Conservation (phyloP, 2,113 vertebrate genomes). For the mouse (Mus musculus) region GRCm39 chr8:62427001-62427500, state of each 20-base stretch:
- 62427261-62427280: neutral
- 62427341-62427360: neutral
- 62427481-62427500: neutral
- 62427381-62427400: neutral
- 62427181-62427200: constrained; percentile 86
- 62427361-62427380: neutral
- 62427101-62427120: constrained; percentile 58
- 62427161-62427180: constrained; percentile 85
- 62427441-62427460: constrained; percentile 37
- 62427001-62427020: neutral
- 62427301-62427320: neutral
- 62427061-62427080: constrained; percentile 44
- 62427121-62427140: constrained; percentile 85
- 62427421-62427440: neutral
- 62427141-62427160: constrained; percentile 86
- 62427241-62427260: neutral
- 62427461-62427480: neutral
- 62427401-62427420: neutral
- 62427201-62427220: constrained; percentile 87
- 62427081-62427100: neutral
- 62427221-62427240: constrained; percentile 85
- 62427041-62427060: constrained; percentile 59
- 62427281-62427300: neutral
- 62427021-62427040: constrained; percentile 34
- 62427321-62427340: neutral